These are phyloP conservation scores for Triplophysa bombifrons DNA, from an alignment of 2,797 vertebrate species.

Conservation along the genomic window DNA sequence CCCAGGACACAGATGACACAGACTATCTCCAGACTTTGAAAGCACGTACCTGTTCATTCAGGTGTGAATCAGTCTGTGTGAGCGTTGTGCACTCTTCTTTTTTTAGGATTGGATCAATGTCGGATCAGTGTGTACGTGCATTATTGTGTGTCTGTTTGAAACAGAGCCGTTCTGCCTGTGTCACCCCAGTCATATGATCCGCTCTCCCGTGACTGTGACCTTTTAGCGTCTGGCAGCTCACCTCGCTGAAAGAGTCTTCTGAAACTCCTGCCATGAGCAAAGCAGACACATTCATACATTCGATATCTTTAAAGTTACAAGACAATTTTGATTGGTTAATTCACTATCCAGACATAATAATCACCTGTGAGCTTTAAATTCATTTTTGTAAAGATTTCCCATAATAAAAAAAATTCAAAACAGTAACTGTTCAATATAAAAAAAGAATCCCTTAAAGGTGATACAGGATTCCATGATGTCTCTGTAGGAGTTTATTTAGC, in stretches of 20 bases:
- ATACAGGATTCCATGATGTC: background rate
- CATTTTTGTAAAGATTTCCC: background rate
- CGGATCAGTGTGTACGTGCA: conserved; percentile 1
- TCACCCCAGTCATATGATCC: conserved; percentile 73
- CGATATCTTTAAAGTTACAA: background rate
- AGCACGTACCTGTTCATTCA: background rate
- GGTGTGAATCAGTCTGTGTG: background rate
- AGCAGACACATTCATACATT: background rate
- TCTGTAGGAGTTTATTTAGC: background rate
- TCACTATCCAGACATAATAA: background rate
- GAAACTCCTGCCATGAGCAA: background rate
- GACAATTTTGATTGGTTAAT: too few relatives aligned
- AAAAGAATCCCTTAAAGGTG: background rate
- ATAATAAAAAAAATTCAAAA: background rate
- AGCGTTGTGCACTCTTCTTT: background rate
- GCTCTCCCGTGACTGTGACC: conserved; percentile 69
- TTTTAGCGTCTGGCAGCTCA: conserved; percentile 72
- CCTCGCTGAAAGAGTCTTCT: conserved; percentile 57
- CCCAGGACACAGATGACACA: background rate
- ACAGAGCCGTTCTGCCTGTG: conserved; percentile 36
- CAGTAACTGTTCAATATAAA: background rate
- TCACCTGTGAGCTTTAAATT: background rate
- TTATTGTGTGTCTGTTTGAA: conserved; percentile 34
- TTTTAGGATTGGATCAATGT: background rate
- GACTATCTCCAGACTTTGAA: too few relatives aligned